Evolutionary conservation across 2,113 vertebrate species (phyloP).

Genomic region (Phrynocephalus versicolor): DNA sequence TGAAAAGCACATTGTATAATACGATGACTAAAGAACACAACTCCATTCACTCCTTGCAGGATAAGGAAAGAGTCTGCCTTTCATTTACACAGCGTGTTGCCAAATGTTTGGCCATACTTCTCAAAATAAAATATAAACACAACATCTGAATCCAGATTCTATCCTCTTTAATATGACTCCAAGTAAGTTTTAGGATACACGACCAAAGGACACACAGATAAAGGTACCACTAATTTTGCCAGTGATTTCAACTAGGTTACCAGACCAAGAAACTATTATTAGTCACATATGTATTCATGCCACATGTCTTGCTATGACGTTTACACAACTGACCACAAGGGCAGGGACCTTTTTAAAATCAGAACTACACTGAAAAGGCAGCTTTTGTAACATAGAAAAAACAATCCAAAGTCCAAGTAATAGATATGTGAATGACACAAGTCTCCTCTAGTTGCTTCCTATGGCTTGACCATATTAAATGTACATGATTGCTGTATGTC

Average conservation of each 20-base stretch:
- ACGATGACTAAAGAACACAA: conserved; percentile 12
- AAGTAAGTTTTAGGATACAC: background rate
- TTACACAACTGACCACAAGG: background rate
- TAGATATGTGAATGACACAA: background rate
- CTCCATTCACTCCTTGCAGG: background rate
- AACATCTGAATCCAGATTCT: background rate
- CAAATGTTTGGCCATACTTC: background rate
- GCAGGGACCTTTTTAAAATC: background rate
- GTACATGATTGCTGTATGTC: no score
- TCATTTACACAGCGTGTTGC: background rate
- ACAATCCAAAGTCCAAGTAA: background rate
- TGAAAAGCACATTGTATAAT: conserved; percentile 3
- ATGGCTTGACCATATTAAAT: no score
- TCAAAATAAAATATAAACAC: background rate
- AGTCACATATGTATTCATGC: background rate
- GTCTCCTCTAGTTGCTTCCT: background rate
- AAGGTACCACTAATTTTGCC: background rate
- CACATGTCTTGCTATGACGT: background rate
- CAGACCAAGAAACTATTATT: background rate
- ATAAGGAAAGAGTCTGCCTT: background rate
- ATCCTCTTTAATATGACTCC: background rate
- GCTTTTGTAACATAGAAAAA: background rate
- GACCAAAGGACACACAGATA: background rate
- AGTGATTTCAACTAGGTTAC: background rate
- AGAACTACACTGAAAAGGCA: background rate